Base-by-base conservation (phyloP, 2,888 invertebrate species). In the Mythimna pallens region DNA sequence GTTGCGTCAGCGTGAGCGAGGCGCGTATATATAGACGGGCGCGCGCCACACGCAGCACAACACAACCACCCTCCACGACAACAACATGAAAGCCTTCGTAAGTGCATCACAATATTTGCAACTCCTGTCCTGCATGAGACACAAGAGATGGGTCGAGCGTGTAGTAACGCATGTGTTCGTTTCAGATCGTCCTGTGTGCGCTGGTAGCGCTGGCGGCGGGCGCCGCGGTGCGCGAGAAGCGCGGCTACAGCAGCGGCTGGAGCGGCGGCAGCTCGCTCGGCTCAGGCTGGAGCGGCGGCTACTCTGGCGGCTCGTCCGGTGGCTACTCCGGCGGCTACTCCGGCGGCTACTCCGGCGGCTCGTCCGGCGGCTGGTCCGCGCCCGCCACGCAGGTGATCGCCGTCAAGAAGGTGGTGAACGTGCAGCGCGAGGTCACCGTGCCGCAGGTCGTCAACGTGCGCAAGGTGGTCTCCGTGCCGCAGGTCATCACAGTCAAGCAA, bases 381-480 rank as follows among this genome's bases (percentile, higher is more conserved):
- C 43, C 5, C 47, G 69, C 9, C 75, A 75, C 88, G 22, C 88
- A 86, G 81, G 85, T 90, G 74, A 81, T 90, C 83, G 78, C 89
- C 78, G 87, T 89, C 82, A 84, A 88, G 81, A 89, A 88, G 83
- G 87, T 90, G 47, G 88, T 91, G 70, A 90, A 89, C 86, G 90
- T 90, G 54, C 89, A 90, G 81, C 89, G 87, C 70, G 89, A 88
- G 59, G 84, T 92, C 69, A 80, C 81, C 65, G 90, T 91, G 62
- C 92, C 92, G 0, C 88, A 89, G 74, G 89, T 90, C 20, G 84
- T 91, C 73, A 77, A 80, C 64, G 91, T 92, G 43, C 91, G 86
- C 74, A 93, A 90, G 82, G 86, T 91, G 50, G 89, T 94, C 78
- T 90, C 92, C 77, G 91, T 88, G 57, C 92, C 92, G 55, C 91